Evolutionary conservation across 2,888 invertebrate species (phyloP).

Genomic region (Onthophagus sagittarius): DNA sequence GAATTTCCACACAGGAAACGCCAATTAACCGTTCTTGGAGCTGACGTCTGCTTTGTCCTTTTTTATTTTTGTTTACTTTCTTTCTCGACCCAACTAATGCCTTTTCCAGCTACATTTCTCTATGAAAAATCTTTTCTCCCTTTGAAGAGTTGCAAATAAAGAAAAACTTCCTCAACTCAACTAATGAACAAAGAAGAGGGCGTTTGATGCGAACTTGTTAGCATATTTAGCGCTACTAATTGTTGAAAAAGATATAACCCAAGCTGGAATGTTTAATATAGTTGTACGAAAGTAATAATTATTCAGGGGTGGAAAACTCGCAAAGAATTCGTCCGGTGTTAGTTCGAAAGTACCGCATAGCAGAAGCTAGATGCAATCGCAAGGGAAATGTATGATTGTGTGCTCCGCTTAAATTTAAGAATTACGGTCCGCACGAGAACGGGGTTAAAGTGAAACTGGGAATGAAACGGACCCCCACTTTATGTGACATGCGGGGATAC

Average conservation of each 20-base stretch:
- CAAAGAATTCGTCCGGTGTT: not conserved
- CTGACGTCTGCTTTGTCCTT: constrained; percentile 9
- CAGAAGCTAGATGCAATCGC: not conserved
- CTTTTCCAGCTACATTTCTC: not conserved
- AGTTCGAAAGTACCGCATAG: not conserved
- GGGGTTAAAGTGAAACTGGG: not conserved
- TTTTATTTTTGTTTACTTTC: constrained; percentile 1
- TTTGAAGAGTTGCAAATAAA: not conserved
- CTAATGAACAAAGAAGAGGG: not conserved
- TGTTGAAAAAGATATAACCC: not conserved
- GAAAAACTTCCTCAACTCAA: not conserved
- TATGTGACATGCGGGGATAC: not conserved
- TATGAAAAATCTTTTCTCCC: not conserved
- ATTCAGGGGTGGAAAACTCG: not conserved
- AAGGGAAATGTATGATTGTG: not conserved
- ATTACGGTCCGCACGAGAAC: not conserved
- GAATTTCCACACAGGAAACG: constrained; percentile 11
- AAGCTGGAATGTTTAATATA: not conserved
- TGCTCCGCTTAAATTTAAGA: not conserved
- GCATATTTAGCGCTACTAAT: not conserved
- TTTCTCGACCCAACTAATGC: constrained; percentile 7
- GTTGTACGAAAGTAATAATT: not conserved
- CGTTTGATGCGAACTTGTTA: not conserved
- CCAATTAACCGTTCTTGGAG: constrained; percentile 4
- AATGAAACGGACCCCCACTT: not conserved